Evolutionary conservation across 2,797 vertebrate species (phyloP).

Genomic region (Liasis olivaceus): DNA sequence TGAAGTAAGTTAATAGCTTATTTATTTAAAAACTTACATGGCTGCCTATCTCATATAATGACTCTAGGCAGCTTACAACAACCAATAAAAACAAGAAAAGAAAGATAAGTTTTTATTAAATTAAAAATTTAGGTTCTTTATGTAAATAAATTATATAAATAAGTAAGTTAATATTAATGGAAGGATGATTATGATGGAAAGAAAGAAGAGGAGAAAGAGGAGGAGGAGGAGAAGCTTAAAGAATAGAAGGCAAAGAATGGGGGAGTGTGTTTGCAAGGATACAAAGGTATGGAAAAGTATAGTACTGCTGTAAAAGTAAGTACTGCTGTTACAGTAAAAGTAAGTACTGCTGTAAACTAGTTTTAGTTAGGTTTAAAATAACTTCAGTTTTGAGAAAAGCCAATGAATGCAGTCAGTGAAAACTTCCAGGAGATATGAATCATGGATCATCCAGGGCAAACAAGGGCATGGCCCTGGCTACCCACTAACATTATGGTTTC

Average conservation of each 20-base stretch:
- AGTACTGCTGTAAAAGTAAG: no score
- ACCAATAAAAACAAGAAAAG: neutral
- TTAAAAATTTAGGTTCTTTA: neutral
- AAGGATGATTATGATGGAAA: neutral
- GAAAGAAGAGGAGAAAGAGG: neutral
- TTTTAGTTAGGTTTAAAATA: neutral
- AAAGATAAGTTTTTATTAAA: neutral
- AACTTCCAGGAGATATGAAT: conserved; percentile 1
- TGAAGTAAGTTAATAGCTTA: neutral
- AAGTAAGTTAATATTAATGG: neutral
- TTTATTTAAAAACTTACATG: neutral
- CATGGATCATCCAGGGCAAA: neutral
- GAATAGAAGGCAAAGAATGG: no score
- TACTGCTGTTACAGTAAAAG: no score
- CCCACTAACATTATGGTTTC: neutral
- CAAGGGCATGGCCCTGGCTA: neutral
- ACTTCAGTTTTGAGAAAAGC: neutral
- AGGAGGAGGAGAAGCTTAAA: neutral
- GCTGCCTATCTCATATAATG: neutral
- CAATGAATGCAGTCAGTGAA: neutral
- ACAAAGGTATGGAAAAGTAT: neutral
- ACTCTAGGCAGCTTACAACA: neutral
- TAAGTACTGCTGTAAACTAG: neutral
- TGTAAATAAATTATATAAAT: neutral
- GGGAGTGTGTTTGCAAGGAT: neutral